Evolutionary conservation across 2,113 vertebrate species (phyloP).

Genomic region (Catharus minimus): DNA sequence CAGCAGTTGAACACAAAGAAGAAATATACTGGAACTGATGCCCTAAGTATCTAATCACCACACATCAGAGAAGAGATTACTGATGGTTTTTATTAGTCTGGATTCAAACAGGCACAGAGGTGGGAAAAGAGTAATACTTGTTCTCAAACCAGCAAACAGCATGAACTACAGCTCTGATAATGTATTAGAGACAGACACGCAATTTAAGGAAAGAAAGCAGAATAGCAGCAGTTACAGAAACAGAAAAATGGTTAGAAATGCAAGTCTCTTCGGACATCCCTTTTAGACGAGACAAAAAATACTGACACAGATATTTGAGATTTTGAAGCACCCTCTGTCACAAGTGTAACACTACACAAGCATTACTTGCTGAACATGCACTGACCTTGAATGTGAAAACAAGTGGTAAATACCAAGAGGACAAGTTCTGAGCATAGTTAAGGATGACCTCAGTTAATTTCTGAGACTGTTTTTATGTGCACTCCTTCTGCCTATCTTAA

Average conservation of each 20-base stretch:
- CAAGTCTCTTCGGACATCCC: neutral
- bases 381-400: neutral
- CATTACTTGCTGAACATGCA: neutral
- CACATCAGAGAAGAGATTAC: neutral
- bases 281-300: neutral
- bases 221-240: neutral
- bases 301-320: neutral
- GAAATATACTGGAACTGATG: neutral
- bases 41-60: neutral
- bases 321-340: neutral
- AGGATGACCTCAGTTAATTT: neutral
- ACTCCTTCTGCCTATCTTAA: neutral
- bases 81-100: neutral
- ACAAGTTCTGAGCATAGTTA: neutral
- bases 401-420: neutral
- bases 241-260: neutral
- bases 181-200: neutral
- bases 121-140: neutral
- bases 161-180: neutral
- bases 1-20: neutral
- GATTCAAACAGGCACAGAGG: neutral
- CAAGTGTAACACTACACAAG: neutral
- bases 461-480: neutral
- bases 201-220: neutral
- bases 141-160: neutral